These are phyloP conservation scores for Pelodiscus sinensis DNA, from an alignment of 2,113 vertebrate species.

Conservation along the genomic window DNA sequence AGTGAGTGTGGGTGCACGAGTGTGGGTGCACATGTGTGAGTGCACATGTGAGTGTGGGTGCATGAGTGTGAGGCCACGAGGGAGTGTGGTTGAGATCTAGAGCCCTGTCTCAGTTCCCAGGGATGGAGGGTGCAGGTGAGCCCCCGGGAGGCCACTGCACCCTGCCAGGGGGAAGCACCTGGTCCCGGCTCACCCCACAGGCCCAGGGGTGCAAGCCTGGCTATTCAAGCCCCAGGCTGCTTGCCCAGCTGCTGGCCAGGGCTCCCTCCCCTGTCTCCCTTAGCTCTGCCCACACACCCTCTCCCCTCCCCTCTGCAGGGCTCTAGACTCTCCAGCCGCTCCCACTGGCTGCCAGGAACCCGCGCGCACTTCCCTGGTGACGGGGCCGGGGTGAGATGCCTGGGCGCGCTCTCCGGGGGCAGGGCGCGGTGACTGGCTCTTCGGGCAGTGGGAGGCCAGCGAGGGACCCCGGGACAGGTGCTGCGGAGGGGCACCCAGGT, in stretches of 20 bases:
- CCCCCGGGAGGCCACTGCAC: too few species aligned
- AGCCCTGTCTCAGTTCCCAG: too few species aligned
- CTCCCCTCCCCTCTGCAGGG: neutral
- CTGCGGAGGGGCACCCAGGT: neutral
- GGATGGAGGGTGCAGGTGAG: neutral
- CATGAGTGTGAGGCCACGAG: too few species aligned
- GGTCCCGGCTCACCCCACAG: too few species aligned
- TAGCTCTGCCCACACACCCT: neutral
- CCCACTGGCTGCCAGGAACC: neutral
- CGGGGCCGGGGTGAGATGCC: neutral
- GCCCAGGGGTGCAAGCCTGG: neutral
- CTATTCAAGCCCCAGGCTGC: neutral
- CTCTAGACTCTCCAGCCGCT: neutral
- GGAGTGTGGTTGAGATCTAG: too few species aligned
- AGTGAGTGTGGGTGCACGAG: neutral
- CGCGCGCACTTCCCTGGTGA: neutral
- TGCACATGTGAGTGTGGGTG: too few species aligned
- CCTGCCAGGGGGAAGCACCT: neutral
- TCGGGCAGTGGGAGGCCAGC: rapidly evolving
- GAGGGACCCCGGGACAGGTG: rapidly evolving
- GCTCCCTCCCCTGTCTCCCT: neutral
- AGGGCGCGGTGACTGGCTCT: rapidly evolving
- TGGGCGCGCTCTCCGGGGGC: neutral
- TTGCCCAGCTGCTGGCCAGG: neutral
- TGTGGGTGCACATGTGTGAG: too few species aligned